Percentiles rank a stretch among this genome's conserved stretches.
phyloP scores from a whole-genome alignment of 2,888 invertebrate species.

The Meteorus colon region DNA sequence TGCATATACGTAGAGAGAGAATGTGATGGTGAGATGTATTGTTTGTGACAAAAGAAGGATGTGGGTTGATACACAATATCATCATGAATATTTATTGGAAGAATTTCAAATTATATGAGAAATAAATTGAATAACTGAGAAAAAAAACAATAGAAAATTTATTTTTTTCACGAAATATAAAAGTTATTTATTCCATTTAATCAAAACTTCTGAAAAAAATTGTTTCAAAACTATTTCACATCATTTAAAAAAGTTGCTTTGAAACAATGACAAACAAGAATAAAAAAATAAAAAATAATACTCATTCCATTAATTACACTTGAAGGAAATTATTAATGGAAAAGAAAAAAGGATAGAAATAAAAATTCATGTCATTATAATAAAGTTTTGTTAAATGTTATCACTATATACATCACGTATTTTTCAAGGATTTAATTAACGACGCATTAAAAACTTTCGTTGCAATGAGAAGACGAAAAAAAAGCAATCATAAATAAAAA shows the following conservation, averaged over 20 bases:
- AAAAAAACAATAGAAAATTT: neutral
- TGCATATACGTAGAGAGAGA: neutral
- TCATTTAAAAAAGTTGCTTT: neutral
- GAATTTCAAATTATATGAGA: neutral
- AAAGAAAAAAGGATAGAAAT: neutral
- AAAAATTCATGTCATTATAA: neutral
- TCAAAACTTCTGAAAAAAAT: constrained; percentile 3
- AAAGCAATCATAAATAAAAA: constrained; percentile 52
- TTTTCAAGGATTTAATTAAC: constrained; percentile 37
- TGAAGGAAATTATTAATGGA: neutral
- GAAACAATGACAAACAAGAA: neutral
- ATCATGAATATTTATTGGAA: constrained; percentile 14
- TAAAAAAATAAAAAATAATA: neutral
- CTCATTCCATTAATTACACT: neutral
- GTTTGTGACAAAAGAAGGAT: constrained; percentile 13
- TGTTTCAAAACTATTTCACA: neutral
- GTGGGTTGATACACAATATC: neutral
- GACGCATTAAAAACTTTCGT: constrained; percentile 45
- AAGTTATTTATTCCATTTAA: neutral
- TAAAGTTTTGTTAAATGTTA: constrained; percentile 5
- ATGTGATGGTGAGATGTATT: neutral
- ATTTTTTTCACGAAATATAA: neutral
- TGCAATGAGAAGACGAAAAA: constrained; percentile 35
- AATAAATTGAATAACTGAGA: neutral
- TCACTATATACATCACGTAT: constrained; percentile 12